Base-by-base conservation (phyloP, 1,140 invertebrate species). In the Vollenhovia emeryi region DNA sequence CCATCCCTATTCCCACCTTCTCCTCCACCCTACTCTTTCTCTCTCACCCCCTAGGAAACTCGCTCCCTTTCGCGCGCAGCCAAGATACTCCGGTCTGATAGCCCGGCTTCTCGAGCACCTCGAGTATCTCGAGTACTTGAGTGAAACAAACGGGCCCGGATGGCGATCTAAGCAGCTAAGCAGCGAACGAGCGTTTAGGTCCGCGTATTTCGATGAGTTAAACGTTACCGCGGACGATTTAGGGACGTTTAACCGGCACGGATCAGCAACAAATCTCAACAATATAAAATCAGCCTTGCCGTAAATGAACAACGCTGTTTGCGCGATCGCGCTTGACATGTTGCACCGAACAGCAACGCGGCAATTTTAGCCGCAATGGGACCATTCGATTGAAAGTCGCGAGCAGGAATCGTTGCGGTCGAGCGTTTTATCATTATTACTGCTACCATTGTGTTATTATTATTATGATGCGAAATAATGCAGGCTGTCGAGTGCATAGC, bases 11-110 rank as follows among this genome's bases (percentile, higher is more conserved):
- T 36, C 30, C 84, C 50, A 33, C 1, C 18, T 27, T 8, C 0
- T 18, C 15, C 18, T 2, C 21, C 15, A 8, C 0, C 21, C 7
- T 13, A 3, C 24, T 18, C 18, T 43, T 11, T 33, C 55, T 30
- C 48, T n/a, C 48, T 78, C 60, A 4, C 13, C 50, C n/a, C 33
- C 24, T 27, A 30, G 64, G 18, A 71, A 80, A 59, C 36, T 48
- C 64, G 40, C 50, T 60, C 64, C 57, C 33, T 43, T 48, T 76
- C 18, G 50, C 48, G 21, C 52, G n/a, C 48, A 30, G 24, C 30
- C 30, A 24, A 84, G 88, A 89, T 89, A 86, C 24, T 21, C 11
- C 13, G 48, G 40, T 11, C 13, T n/a, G 88, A 89, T 89, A 89
- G 80, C 52, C 27, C 27, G 52, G n/a, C 64, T 50, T 30, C 27